These are phyloP conservation scores for Helleia helle DNA, from an alignment of 2,888 invertebrate species.

Conservation along the genomic window DNA sequence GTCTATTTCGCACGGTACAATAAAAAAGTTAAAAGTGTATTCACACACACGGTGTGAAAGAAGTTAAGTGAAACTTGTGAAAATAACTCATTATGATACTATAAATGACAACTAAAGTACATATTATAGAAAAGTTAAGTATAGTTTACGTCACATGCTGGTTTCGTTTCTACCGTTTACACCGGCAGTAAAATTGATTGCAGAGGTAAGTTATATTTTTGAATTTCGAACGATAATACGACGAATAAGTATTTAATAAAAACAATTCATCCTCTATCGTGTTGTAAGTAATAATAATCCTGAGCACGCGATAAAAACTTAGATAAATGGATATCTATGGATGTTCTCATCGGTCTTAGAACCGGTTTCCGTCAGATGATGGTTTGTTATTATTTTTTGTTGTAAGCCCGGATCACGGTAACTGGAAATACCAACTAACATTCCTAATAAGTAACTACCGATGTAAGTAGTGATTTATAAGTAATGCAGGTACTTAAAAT, in stretches of 20 bases:
- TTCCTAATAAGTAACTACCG: not conserved
- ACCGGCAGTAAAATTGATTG: conserved; percentile 56
- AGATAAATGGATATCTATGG: conserved; percentile 42
- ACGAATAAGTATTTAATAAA: conserved; percentile 10
- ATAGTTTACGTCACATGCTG: conserved; percentile 12
- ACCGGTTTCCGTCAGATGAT: conserved; percentile 62
- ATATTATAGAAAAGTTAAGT: not conserved
- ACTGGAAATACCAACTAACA: conserved; percentile 8
- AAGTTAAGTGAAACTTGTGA: conserved; percentile 54
- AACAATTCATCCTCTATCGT: not conserved
- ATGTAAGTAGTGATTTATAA: conserved; percentile 3
- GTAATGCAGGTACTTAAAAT: conserved; percentile 2
- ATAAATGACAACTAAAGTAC: not conserved
- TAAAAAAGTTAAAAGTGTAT: conserved; percentile 35
- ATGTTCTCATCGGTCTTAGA: conserved; percentile 36
- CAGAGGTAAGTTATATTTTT: conserved; percentile 52
- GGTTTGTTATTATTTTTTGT: conserved; percentile 63
- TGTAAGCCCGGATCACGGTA: conserved; percentile 23
- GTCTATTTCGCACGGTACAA: conserved; percentile 32
- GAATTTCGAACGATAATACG: conserved; percentile 17
- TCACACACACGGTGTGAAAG: conserved; percentile 56
- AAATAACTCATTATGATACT: not conserved
- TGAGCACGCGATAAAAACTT: conserved; percentile 41
- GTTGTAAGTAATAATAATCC: conserved; percentile 24
- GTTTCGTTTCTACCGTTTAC: conserved; percentile 18